phyloP scores from a whole-genome alignment of 1,140 invertebrate species.

The Carposina sasakii region DNA sequence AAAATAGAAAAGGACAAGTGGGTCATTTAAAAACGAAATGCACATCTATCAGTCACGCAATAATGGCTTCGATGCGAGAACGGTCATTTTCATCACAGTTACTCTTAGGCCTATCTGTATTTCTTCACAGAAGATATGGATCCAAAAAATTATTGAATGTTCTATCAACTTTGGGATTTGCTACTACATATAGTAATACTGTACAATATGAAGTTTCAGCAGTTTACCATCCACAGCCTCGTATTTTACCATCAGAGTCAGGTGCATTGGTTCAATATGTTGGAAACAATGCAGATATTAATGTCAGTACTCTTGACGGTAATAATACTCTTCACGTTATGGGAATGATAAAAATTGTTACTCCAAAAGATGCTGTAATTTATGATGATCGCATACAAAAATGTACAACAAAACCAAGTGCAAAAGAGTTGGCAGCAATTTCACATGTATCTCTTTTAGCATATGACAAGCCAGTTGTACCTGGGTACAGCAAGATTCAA shows the following conservation, averaged over 20 bases:
- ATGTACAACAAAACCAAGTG: constrained; percentile 36
- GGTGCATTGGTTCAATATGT: constrained; percentile 40
- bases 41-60: constrained; percentile 39
- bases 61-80: constrained; percentile 43
- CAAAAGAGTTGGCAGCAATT: constrained; percentile 38
- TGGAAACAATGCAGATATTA: constrained; percentile 50
- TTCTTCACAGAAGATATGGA: constrained; percentile 41
- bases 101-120: constrained; percentile 41
- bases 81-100: constrained; percentile 44
- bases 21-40: constrained; percentile 44
- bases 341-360: constrained; percentile 38
- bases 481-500: constrained; percentile 37
- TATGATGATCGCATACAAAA: constrained; percentile 36
- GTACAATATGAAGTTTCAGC: constrained; percentile 48
- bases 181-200: constrained; percentile 39
- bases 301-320: constrained; percentile 46
- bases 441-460: constrained; percentile 39
- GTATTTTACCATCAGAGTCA: no score
- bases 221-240: constrained; percentile 36
- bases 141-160: constrained; percentile 44
- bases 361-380: constrained; percentile 37
- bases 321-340: constrained; percentile 43
- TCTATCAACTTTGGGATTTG: constrained; percentile 42
- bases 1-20: constrained; percentile 45
- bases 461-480: constrained; percentile 36